Base-by-base conservation (phyloP, 92 coral and sea anemone genomes). In the Palythoa caribaeorum region DNA sequence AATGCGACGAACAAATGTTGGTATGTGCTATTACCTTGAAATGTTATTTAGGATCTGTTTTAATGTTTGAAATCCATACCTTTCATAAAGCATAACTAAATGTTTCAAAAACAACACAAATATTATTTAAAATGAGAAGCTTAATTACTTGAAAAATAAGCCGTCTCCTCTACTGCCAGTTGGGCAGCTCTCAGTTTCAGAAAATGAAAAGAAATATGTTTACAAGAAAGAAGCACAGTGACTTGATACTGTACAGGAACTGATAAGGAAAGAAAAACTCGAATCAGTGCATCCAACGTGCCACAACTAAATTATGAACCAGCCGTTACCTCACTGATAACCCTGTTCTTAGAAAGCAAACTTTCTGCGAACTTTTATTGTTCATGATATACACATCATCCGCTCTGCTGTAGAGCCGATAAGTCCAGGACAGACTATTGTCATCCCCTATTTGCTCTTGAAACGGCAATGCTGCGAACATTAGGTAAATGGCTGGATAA, bases 371-470 rank as follows among this genome's bases (percentile, higher is more conserved):
- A 12, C 62, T 11, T 62, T 65, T 55, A 83, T 83, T 35, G 53
- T 15, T n/a, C 87, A 83, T 28, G 87, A 52, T 36, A 83, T 83
- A 48, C 35, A 79, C 53, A 55, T 38, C 75, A 48, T 91, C 90
- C 8, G 79, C 84, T 57, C 35, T 14, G 63, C 83, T 78, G 77
- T 38, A 73, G 73, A 80, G 84, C 20, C 11, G 47, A 14, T 81
- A 81, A 77, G 38, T 21, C 65, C 65, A 38, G 65, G 37, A 35
- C 57, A 48, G 53, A 54, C 37, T 35, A 19, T 21, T 35, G 39
- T 71, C 78, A 40, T 85, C 63, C 15, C 87, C 87, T 53, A 53
- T 53, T 53, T 53, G 59, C 59, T 53, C 59, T 53, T 53, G 59
- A n/a, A n/a, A n/a, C n/a, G n/a, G n/a, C n/a, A n/a, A n/a, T n/a